Evolutionary conservation across 1,140 invertebrate species (phyloP).

Genomic region (Tetranychus urticae): DNA sequence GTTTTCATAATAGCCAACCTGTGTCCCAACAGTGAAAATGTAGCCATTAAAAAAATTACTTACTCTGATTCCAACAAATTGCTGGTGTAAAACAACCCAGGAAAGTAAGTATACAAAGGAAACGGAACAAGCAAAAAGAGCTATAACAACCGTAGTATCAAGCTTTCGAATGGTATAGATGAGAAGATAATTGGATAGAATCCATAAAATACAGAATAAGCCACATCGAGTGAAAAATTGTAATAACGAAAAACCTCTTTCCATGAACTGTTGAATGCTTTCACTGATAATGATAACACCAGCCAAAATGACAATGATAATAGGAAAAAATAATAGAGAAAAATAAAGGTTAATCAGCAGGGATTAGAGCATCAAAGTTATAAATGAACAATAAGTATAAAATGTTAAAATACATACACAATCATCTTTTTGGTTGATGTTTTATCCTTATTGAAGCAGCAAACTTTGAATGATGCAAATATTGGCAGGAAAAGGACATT

Average conservation of each 20-base stretch:
- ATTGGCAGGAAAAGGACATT: constrained; percentile 69
- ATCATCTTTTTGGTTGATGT: constrained; percentile 1
- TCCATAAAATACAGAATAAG: constrained; percentile 68
- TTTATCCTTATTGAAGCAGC: constrained; percentile 8
- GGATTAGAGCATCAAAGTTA: too few species aligned
- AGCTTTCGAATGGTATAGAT: constrained; percentile 57
- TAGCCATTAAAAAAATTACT: constrained; percentile 20
- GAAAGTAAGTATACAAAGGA: constrained; percentile 76
- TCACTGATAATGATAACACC: constrained; percentile 14
- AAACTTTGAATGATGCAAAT: constrained; percentile 44
- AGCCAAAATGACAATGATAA: neutral
- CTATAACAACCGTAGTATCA: constrained; percentile 67
- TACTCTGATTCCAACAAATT: constrained; percentile 82
- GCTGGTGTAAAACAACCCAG: constrained; percentile 84
- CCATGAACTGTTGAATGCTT: constrained; percentile 16
- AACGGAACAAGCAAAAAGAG: constrained; percentile 73
- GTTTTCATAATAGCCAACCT: neutral
- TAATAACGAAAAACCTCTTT: constrained; percentile 14
- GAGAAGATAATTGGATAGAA: constrained; percentile 76
- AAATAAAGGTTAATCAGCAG: too few species aligned
- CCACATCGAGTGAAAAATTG: constrained; percentile 35
- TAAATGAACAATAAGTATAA: too few species aligned
- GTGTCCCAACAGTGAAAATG: neutral
- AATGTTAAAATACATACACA: neutral
- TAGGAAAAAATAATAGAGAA: too few species aligned